Percentiles rank a stretch among this genome's conserved stretches.
Evolutionary conservation across 2,113 vertebrate species (phyloP).

Genomic region (Vidua chalybeata): DNA sequence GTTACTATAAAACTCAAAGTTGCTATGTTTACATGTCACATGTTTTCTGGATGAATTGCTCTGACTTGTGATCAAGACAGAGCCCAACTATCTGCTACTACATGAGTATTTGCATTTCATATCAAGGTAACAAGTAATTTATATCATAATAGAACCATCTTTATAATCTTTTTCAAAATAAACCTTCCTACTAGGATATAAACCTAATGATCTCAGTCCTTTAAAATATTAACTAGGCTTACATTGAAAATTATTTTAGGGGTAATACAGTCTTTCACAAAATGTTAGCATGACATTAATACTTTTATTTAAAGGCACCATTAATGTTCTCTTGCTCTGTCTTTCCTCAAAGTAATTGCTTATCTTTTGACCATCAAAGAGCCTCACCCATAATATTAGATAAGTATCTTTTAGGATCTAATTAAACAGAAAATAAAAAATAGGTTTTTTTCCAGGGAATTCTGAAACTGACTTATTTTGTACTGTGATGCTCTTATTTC

Average conservation of each 20-base stretch:
- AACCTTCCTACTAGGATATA: neutral
- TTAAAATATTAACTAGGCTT: neutral
- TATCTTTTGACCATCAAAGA: neutral
- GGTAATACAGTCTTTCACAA: neutral
- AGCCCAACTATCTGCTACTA: neutral
- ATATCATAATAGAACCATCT: neutral
- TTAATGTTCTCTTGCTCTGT: neutral
- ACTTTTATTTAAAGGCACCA: neutral
- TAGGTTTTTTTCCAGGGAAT: neutral
- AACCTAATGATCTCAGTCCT: neutral
- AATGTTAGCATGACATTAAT: neutral
- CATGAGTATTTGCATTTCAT: neutral
- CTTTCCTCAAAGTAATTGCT: neutral
- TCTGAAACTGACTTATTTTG: neutral
- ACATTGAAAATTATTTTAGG: neutral
- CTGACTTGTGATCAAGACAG: neutral
- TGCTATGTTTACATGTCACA: neutral
- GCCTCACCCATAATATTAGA: neutral
- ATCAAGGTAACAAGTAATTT: neutral
- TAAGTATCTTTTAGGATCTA: neutral
- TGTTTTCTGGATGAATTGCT: neutral
- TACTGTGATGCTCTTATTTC: neutral
- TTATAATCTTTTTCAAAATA: neutral
- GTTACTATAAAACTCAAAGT: neutral
- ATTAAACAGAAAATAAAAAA: neutral